phyloP scores from a whole-genome alignment of 2,888 invertebrate species.

The Stenodera caucasica region DNA sequence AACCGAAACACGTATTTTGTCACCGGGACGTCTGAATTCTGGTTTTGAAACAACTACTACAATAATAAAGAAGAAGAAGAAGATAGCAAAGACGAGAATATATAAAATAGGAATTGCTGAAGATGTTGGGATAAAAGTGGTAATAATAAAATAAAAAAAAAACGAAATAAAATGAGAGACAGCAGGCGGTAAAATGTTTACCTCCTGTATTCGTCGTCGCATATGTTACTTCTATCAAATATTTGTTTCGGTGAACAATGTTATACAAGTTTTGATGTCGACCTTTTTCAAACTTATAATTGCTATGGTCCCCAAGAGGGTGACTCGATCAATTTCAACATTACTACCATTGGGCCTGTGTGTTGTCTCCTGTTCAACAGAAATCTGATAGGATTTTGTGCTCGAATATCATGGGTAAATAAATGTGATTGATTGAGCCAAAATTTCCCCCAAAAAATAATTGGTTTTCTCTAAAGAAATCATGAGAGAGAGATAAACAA shows the following conservation, averaged over 20 bases:
- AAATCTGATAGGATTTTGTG: background rate
- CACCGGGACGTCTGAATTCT: conserved; percentile 47
- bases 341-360: background rate
- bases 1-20: conserved; percentile 53
- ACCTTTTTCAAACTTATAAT: conserved; percentile 22
- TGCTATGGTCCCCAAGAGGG: background rate
- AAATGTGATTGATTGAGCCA: background rate
- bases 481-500: no score
- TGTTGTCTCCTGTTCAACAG: background rate
- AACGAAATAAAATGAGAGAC: background rate
- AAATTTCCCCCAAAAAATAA: background rate
- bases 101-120: background rate
- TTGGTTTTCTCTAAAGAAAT: background rate
- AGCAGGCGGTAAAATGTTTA: conserved; percentile 14
- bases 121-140: background rate
- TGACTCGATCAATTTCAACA: conserved; percentile 1
- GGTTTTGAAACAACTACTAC: conserved; percentile 9
- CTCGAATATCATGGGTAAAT: background rate
- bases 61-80: conserved; percentile 34
- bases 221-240: conserved; percentile 26
- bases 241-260: conserved; percentile 18
- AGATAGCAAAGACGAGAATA: conserved; percentile 20
- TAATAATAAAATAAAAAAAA: background rate
- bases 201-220: conserved; percentile 16
- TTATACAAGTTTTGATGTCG: conserved; percentile 15